Base-by-base conservation (phyloP, 2,888 invertebrate genomes). In the Gymnocheta viridis region DNA sequence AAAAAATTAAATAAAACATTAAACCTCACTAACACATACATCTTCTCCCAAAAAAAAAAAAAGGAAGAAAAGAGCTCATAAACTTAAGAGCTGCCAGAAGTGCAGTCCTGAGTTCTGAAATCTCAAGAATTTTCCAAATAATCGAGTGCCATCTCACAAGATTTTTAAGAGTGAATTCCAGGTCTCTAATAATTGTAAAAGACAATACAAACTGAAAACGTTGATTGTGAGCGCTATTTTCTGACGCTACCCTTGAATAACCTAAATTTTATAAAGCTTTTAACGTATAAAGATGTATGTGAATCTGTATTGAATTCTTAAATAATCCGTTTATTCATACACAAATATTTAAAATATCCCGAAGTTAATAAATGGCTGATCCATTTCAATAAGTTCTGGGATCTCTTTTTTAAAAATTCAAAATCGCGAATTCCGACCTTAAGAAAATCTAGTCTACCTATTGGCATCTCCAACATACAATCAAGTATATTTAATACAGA, bases 1-100 rank as follows among this genome's bases (percentile, higher is more conserved):
- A 5, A 58, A 56, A 58, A 64, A 54, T 27, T 62, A 56, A 60
- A 66, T 60, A 73, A 78, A 82, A 78, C 35, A 69, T 67, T 67
- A 82, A 74, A 62, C 19, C 60, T 17, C 14, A 73, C 64, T 19
- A 58, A 72, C 19, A 72, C 60, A 70, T n/a, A 24, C 56, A 19
- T 56, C 4, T n/a, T n/a, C n/a, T n/a, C 24, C 4, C 44, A 0
- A 32, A 35, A 12, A 29, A 27, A 29, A 35, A 9, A 24, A 51
- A 38, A 5, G 2, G 22, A n/a, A 35, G 35, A 29, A 32, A 0
- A 27, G 14, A 17, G 51, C 4, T 19, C 14, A 22, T 29, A 56
- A 17, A 47, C 14, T 14, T 22, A 51, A 24, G 49, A 12, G 49
- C 10, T 49, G 49, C 24, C 49, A 49, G 22, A 22, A 2, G 7